phyloP scores from a whole-genome alignment of 2,888 invertebrate species.

The Eristalis intricaria region DNA sequence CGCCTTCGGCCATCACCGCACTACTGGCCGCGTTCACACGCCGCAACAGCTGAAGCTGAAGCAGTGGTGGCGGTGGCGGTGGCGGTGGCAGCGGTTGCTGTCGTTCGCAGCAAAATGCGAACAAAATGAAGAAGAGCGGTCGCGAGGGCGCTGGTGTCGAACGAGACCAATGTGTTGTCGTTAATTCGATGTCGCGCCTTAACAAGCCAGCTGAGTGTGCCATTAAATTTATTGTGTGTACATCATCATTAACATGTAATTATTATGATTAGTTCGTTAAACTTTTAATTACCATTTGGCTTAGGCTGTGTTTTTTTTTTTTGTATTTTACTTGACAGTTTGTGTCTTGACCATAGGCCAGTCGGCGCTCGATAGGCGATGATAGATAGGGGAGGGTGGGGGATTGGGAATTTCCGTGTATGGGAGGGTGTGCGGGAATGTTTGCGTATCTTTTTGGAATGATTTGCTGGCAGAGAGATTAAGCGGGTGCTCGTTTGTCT shows the following conservation, averaged over 20 bases:
- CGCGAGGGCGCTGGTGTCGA: constrained; percentile 37
- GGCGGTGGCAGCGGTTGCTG: no score
- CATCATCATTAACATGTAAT: constrained; percentile 58
- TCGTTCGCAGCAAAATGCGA: not conserved
- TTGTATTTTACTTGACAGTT: not conserved
- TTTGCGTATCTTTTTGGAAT: not conserved
- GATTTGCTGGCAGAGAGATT: not conserved
- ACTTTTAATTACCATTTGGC: constrained; percentile 56
- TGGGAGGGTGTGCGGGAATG: not conserved
- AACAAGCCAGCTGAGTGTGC: constrained; percentile 68
- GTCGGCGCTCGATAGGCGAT: not conserved
- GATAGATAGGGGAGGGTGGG: not conserved
- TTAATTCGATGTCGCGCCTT: constrained; percentile 70
- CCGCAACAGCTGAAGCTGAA: constrained; percentile 15
- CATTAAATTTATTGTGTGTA: constrained; percentile 58
- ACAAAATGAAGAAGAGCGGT: constrained; percentile 9
- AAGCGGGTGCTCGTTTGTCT: not conserved
- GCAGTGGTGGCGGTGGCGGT: no score
- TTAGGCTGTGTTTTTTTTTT: constrained; percentile 1
- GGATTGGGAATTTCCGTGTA: not conserved
- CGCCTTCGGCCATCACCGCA: not conserved
- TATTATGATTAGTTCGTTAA: constrained; percentile 65
- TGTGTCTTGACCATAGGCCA: not conserved
- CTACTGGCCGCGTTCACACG: constrained; percentile 54
- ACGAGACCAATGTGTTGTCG: constrained; percentile 58